Base-by-base conservation (phyloP, 2,888 invertebrate species). In the Drosophila percnosoma region DNA sequence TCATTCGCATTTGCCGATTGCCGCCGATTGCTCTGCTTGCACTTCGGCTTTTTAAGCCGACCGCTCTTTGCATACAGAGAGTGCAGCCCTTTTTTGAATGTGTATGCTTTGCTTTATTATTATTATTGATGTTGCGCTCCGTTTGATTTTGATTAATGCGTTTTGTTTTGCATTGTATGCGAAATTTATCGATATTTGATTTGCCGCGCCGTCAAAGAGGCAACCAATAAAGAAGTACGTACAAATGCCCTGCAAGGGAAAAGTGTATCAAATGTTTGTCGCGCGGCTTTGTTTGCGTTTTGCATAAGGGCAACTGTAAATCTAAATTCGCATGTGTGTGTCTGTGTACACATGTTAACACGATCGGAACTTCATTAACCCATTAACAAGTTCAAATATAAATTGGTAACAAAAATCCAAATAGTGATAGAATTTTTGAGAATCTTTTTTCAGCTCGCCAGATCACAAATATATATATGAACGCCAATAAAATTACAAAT, bases 221-320 rank as follows among this genome's bases (percentile, higher is more conserved):
- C 57, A 75, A 59, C 57, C 29, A 62, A 68, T 63, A 51, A 51
- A 1, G 34, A 27, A 53, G 24, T 15, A 15, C 18, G 24, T 27
- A n/a, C 24, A 18, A 6, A 36, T 18, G 24, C 2, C 13, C 1
- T 6, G 51, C 29, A 55, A 54, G 58, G 57, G 55, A 73, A 80
- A 85, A 70, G 78, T 85, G 84, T 89, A 87, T 72, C 89, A 87
- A 85, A 89, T 85, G 84, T 71, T 68, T 87, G 87, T 84, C 84
- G 82, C 84, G 82, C 84, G 89, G 87, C 89, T 87, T 89, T 85
- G 84, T 85, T 89, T 85, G 89, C 80, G 75, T 85, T 85, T 89
- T 89, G 87, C 85, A 89, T 85, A 85, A 83, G 68, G 67, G 57
- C 60, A 67, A 68, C 49, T 45, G 21, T 60, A 31, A 24, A n/a